Percentiles rank a stretch among this genome's conserved stretches.
These are phyloP conservation scores for Lasioglossum zephyrum DNA, from an alignment of 2,888 invertebrate species.

Conservation along the genomic window DNA sequence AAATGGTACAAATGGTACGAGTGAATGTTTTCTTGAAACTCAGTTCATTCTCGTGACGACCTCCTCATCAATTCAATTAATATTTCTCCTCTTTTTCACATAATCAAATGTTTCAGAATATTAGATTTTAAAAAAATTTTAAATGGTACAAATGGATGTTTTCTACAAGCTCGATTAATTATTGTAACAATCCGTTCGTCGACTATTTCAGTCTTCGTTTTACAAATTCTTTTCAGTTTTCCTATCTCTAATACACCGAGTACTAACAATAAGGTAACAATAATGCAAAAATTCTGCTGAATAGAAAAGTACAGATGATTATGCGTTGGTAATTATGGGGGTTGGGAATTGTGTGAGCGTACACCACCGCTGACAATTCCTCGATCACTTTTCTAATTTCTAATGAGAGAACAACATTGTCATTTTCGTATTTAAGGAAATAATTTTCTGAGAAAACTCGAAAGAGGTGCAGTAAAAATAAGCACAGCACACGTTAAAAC, in stretches of 20 bases:
- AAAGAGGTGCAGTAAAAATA: not conserved
- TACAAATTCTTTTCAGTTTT: not conserved
- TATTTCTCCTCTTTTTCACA: too few species aligned
- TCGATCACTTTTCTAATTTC: not conserved
- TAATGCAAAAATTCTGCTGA: not conserved
- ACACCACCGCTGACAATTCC: not conserved
- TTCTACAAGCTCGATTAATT: not conserved
- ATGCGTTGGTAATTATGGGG: not conserved
- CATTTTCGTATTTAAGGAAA: too few species aligned
- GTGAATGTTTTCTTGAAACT: too few species aligned
- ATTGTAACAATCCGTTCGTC: not conserved
- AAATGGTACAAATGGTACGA: too few species aligned
- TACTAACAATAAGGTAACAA: not conserved
- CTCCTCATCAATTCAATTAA: too few species aligned
- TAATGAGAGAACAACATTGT: not conserved
- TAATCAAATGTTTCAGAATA: not conserved
- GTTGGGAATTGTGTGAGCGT: not conserved
- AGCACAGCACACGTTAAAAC: too few species aligned
- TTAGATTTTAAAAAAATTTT: not conserved
- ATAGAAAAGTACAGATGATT: not conserved
- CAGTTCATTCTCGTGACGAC: too few species aligned
- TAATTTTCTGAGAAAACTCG: too few species aligned
- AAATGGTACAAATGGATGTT: not conserved
- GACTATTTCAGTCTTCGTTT: not conserved
- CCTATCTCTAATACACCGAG: not conserved